Base-by-base conservation (phyloP, 2,888 invertebrate species). In the Branchellion lobata region DNA sequence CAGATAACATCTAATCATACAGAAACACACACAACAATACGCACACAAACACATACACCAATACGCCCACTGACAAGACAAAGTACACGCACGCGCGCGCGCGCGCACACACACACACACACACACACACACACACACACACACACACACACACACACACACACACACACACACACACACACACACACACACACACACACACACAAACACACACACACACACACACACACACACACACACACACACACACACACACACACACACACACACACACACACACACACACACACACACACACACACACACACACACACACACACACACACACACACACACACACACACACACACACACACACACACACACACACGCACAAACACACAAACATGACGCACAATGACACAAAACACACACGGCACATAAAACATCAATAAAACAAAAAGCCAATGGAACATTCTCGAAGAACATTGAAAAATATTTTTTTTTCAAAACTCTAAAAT, bases 81-180 rank as follows among this genome's bases (percentile, higher is more conserved):
- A n/a, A n/a, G n/a, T n/a, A n/a, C n/a, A n/a, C n/a, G n/a, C n/a
- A n/a, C n/a, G n/a, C n/a, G n/a, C n/a, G n/a, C n/a, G n/a, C n/a
- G n/a, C n/a, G n/a, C n/a, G n/a, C n/a, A 71, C 71, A 71, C 31
- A 71, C 71, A 71, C 31, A 71, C 71, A 71, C 31, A 71, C 71
- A 71, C n/a, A 33, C 71, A 71, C n/a, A 71, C 71, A 71, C n/a
- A 71, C 71, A 8, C n/a, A 71, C 71, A 71, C n/a, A 8, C 71
- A 71, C n/a, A 71, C 31, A 71, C n/a, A 71, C 71, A 71, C 31
- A 71, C 71, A 71, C n/a, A 71, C 71, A 71, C n/a, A 71, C 71
- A 71, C n/a, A 71, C 71, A 71, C n/a, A 71, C 71, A 71, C n/a
- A 71, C 71, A 71, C n/a, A 71, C 71, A 71, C n/a, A 71, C 71